Conservation (phyloP, 2,113 vertebrate species). For the Sebastes fasciatus region DNA sequence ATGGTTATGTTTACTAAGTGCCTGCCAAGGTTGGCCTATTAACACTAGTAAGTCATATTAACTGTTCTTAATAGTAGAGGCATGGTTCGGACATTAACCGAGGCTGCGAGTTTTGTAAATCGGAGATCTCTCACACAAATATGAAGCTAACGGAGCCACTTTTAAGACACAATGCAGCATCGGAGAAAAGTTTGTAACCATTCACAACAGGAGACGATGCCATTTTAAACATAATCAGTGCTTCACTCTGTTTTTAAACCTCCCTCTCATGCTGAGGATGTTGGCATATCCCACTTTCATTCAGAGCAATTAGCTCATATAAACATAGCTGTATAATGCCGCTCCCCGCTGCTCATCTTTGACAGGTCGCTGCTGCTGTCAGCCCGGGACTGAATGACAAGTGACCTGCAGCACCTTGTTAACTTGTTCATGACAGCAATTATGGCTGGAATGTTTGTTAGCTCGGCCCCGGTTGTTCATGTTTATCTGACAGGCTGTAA, state of each 20-base stretch:
- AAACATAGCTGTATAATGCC: background rate
- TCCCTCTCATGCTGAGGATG: background rate
- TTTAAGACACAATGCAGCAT: background rate
- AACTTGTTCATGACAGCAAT: constrained; percentile 3
- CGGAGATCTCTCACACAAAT: background rate
- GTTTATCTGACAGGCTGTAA: background rate
- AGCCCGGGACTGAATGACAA: constrained; percentile 1
- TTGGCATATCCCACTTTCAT: background rate
- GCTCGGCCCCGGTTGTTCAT: background rate
- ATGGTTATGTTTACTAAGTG: no score
- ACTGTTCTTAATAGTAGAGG: no score
- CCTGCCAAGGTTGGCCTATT: no score
- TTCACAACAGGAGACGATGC: background rate
- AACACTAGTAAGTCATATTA: no score
- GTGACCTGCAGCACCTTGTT: constrained; percentile 16
- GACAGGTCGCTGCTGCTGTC: constrained; percentile 2
- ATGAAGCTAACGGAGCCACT: background rate
- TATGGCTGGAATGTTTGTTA: background rate
- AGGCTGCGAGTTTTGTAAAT: background rate
- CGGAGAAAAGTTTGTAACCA: background rate
- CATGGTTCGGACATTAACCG: background rate
- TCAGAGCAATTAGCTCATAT: background rate
- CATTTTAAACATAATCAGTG: background rate
- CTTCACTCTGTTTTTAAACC: background rate
- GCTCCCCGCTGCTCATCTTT: background rate